Evolutionary conservation across 2,113 vertebrate species (phyloP), one percentile per base, ranked within the genome.

Genomic region (Onychostoma macrolepis): DNA sequence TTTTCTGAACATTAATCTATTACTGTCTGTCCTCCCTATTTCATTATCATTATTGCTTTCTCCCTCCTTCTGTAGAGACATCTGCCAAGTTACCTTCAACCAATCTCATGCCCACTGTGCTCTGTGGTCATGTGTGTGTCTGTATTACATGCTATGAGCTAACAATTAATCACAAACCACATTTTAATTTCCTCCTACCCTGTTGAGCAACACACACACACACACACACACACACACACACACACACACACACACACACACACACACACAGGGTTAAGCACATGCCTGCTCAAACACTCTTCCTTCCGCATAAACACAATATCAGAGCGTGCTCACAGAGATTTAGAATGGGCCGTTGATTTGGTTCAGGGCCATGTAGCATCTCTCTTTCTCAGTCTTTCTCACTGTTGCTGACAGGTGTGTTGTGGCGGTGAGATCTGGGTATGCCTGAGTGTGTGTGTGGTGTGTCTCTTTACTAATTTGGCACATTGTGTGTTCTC

Each of bases 81-180:
- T 87, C 77, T 81, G 77, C 33, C 72, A 82, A 48, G 56, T 85
- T 85, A 50, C 79, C 71, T 69, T 71, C 58, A 84, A 82, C 83
- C 80, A 83, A 67, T 82, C 69, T 11, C 71, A 72, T 50, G 71
- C 63, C 38, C 43, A 85, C 77, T 82, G 71, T 48, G 53, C 58
- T 15, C 36, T 86, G 80, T 33, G 83, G 76, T 82, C 81, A 69
- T 74, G 17, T 24, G 13, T 85, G 77, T 72, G 17, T 21, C n/a
- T 67, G 72, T 82, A 63, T 48, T 28, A 7, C 65, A n/a, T 71
- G 84, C 38, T 67, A 87, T 74, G 58, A 84, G 45, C 80, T 83
- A 63, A 77, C 80, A 78, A 89, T 89, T 77, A 85, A 85, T 87
- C 88, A 78, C 86, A 82, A 74, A 80, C 61, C 77, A 58, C 48